Conservation (phyloP, 2,113 vertebrate species). For the Pseudonaja textilis region DNA sequence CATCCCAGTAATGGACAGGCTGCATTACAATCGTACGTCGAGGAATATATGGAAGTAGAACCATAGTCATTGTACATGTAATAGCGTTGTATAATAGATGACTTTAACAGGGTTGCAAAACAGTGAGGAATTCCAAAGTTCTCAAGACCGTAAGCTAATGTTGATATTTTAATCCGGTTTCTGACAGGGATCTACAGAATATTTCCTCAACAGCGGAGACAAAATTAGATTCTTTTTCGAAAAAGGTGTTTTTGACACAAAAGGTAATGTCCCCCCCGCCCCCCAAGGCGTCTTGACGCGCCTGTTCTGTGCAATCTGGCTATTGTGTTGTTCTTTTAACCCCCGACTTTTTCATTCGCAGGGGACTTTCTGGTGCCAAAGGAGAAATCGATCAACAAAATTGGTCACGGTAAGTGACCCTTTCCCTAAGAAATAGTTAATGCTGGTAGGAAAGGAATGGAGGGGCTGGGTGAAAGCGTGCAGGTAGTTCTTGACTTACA, state of each 20-base stretch:
- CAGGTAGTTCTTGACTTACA: too few species aligned
- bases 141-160: background rate
- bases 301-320: background rate
- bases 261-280: constrained; percentile 70
- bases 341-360: constrained; percentile 53
- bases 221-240: constrained; percentile 97
- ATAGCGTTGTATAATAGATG: background rate
- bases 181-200: constrained; percentile 85
- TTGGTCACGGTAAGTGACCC: constrained; percentile 84
- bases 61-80: too few species aligned
- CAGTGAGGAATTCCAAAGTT: background rate
- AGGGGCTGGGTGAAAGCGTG: background rate
- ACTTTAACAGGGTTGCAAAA: background rate
- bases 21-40: too few species aligned
- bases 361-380: constrained; percentile 84
- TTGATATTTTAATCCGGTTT: constrained; percentile 17
- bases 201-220: constrained; percentile 94
- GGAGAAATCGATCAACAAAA: constrained; percentile 88
- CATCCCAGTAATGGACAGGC: too few species aligned
- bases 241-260: constrained; percentile 86
- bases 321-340: background rate
- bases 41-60: too few species aligned
- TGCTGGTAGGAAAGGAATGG: background rate
- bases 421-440: background rate
- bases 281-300: background rate